A percentile compares a stretch with the other conserved stretches of the same genome.
phyloP scores from a whole-genome alignment of 2,113 vertebrate genomes.

The Odocoileus hemionus region DNA sequence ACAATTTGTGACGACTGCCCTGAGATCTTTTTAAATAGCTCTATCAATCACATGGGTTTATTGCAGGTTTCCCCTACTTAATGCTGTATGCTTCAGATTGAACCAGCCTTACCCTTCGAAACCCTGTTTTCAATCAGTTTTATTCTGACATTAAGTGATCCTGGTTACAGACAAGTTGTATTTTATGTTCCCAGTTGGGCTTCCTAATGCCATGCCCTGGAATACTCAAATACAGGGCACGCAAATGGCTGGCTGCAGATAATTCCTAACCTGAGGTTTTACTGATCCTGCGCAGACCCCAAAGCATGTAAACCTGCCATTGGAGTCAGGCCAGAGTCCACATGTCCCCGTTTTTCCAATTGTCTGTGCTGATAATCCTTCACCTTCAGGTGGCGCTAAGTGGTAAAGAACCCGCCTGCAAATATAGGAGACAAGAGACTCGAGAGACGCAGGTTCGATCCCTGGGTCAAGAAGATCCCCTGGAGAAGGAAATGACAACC shows the following conservation, averaged over 20 bases:
- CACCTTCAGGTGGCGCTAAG: neutral
- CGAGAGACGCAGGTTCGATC: neutral
- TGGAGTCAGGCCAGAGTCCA: neutral
- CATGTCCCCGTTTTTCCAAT: neutral
- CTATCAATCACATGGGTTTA: neutral
- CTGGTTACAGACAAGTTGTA: constrained; percentile 7
- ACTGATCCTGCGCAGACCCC: neutral
- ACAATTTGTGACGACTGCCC: neutral
- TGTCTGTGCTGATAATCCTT: neutral
- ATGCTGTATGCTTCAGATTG: neutral
- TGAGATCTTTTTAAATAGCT: neutral
- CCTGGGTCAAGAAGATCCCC: neutral
- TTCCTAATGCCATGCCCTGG: neutral
- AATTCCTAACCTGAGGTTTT: neutral
- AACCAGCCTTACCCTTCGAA: neutral
- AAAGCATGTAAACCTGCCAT: neutral
- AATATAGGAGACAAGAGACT: neutral
- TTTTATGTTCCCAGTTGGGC: neutral
- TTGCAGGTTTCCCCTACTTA: neutral
- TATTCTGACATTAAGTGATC: constrained; percentile 41
- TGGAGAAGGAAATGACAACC: neutral
- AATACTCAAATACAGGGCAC: neutral
- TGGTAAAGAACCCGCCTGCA: neutral
- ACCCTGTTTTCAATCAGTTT: constrained; percentile 29
- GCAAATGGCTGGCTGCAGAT: neutral